Conservation (phyloP, 1,140 invertebrate species). For the Aphelinus atriplicis region DNA sequence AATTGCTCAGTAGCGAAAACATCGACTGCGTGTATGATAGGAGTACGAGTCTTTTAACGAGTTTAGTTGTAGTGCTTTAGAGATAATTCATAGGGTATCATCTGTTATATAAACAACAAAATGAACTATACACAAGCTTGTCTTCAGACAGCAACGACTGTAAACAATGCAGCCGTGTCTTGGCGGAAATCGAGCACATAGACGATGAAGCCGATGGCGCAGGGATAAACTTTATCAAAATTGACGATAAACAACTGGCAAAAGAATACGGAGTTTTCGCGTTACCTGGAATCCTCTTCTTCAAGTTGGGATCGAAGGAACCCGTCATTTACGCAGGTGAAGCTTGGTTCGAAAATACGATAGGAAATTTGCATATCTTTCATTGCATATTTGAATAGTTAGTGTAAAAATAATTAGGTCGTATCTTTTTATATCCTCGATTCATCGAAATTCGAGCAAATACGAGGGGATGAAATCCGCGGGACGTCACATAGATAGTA, state of each 20-base stretch:
- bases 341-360: conserved; percentile 7
- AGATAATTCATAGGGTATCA: too few species aligned
- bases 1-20: too few species aligned
- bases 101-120: background rate
- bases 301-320: conserved; percentile 87
- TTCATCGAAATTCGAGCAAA: background rate
- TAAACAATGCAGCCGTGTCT: conserved; percentile 89
- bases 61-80: too few species aligned
- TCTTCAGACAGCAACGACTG: conserved; percentile 90
- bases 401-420: background rate
- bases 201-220: conserved; percentile 93
- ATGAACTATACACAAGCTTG: background rate
- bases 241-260: conserved; percentile 86
- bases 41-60: too few species aligned
- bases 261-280: conserved; percentile 90
- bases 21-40: too few species aligned
- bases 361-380: too few species aligned
- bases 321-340: conserved; percentile 92
- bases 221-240: conserved; percentile 93
- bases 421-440: background rate
- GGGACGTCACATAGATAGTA: background rate
- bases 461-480: too few species aligned
- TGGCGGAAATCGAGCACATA: conserved; percentile 91
- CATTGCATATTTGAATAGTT: too few species aligned
- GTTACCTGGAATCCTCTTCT: conserved; percentile 88